phyloP scores from a whole-genome alignment of 1,140 invertebrate species.

The Papilio dardanus region DNA sequence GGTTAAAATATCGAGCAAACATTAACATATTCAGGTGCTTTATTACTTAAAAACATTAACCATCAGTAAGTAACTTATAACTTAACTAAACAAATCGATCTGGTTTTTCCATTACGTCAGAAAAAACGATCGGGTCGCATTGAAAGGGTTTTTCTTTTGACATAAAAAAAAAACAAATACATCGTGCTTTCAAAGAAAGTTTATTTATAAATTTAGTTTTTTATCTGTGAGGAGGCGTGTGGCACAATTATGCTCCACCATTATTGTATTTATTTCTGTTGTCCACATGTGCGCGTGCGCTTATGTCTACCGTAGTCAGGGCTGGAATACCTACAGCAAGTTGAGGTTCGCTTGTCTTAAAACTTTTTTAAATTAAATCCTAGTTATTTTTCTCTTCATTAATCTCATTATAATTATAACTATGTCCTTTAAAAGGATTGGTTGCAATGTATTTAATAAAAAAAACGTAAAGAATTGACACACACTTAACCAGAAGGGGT shows the following conservation, averaged over 20 bases:
- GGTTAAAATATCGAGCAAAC: not conserved
- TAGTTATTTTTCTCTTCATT: too few relatives aligned
- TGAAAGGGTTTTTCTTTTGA: conserved; percentile 30
- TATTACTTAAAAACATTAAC: not conserved
- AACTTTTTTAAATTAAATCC: too few relatives aligned
- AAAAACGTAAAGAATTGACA: too few relatives aligned
- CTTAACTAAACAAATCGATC: conserved; percentile 40
- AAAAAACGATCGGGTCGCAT: conserved; percentile 22
- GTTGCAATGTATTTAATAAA: too few relatives aligned
- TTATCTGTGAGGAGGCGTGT: conserved; percentile 66
- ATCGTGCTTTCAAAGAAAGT: conserved; percentile 69
- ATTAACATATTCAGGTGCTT: not conserved
- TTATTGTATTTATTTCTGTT: conserved; percentile 77
- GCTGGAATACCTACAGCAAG: too few relatives aligned
- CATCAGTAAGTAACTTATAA: conserved; percentile 29
- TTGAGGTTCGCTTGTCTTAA: too few relatives aligned
- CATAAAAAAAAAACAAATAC: conserved; percentile 50
- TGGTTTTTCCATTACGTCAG: conserved; percentile 37
- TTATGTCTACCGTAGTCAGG: conserved; percentile 40
- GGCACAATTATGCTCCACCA: conserved; percentile 73
- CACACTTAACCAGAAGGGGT: too few relatives aligned
- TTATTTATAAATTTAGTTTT: conserved; percentile 70
- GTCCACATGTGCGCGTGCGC: conserved; percentile 67
- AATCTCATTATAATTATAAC: too few relatives aligned
- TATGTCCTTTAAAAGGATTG: too few relatives aligned